Percentiles rank a stretch among this genome's conserved stretches.
These are phyloP conservation scores for Cacatua alba DNA, from an alignment of 2,113 vertebrate species.

Conservation along the genomic window DNA sequence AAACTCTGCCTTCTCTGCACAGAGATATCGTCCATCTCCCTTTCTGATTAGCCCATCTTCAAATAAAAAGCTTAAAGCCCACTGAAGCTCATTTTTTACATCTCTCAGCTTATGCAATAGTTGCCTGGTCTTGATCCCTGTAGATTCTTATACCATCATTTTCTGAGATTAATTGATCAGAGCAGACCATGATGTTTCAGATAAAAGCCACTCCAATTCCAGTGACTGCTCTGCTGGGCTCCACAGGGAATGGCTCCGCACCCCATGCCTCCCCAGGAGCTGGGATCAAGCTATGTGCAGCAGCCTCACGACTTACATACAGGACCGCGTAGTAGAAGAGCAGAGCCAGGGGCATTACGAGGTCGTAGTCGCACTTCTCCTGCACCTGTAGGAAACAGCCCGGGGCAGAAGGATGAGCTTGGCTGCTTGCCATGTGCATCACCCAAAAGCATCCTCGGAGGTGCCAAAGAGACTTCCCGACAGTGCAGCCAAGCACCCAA, in stretches of 20 bases:
- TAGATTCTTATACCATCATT: rapidly evolving
- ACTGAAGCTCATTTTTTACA: neutral
- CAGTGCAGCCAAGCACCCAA: rapidly evolving
- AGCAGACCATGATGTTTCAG: neutral
- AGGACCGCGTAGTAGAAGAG: slow-evolving; percentile 92
- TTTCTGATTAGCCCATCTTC: neutral
- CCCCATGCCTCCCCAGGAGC: rapidly evolving
- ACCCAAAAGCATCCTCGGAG: neutral
- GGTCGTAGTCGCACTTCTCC: slow-evolving; percentile 89
- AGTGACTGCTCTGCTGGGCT: neutral
- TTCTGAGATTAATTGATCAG: neutral
- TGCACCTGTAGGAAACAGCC: slow-evolving; percentile 80
- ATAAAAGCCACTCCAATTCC: rapidly evolving
- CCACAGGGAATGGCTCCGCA: rapidly evolving
- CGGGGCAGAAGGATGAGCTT: neutral
- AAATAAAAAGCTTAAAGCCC: neutral
- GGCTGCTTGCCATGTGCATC: rapidly evolving
- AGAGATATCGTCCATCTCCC: neutral
- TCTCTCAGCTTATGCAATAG: neutral
- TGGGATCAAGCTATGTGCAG: rapidly evolving
- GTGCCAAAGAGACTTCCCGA: rapidly evolving
- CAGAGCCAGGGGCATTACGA: slow-evolving; percentile 87
- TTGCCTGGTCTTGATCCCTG: neutral
- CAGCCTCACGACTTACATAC: slow-evolving; percentile 76
- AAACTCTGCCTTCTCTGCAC: neutral